Evolutionary conservation across 2,797 vertebrate genomes (phyloP).

Genomic region (Acanthiza pusilla): DNA sequence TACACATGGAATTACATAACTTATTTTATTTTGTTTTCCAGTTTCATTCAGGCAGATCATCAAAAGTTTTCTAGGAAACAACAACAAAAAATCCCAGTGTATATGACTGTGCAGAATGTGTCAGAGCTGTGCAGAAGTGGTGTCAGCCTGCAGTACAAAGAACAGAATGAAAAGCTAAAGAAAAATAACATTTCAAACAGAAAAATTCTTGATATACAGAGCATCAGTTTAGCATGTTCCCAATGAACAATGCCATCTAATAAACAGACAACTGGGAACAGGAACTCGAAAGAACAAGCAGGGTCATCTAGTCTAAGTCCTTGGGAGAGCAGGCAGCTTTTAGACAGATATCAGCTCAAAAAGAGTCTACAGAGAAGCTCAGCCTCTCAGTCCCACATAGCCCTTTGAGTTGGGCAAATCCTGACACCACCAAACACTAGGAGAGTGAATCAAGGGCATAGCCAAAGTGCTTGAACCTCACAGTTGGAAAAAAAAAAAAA

Average conservation of each 20-base stretch:
- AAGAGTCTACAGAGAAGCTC: neutral
- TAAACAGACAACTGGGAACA: neutral
- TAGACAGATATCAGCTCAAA: neutral
- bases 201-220: neutral
- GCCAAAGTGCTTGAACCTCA: neutral
- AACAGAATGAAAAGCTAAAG: neutral
- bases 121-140: neutral
- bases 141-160: neutral
- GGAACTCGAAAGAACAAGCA: neutral
- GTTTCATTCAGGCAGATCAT: neutral
- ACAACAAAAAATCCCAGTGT: neutral
- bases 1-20: neutral
- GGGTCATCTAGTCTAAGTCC: neutral
- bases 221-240: neutral
- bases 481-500: rapidly evolving
- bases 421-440: neutral
- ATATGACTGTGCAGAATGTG: neutral
- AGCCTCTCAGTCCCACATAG: neutral
- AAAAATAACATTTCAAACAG: neutral
- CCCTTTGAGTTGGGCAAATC: neutral
- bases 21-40: neutral
- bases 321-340: neutral
- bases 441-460: neutral
- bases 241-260: neutral
- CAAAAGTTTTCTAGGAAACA: neutral